Base-by-base conservation (phyloP, 2,888 invertebrate species). In the Miltochrista miniata region DNA sequence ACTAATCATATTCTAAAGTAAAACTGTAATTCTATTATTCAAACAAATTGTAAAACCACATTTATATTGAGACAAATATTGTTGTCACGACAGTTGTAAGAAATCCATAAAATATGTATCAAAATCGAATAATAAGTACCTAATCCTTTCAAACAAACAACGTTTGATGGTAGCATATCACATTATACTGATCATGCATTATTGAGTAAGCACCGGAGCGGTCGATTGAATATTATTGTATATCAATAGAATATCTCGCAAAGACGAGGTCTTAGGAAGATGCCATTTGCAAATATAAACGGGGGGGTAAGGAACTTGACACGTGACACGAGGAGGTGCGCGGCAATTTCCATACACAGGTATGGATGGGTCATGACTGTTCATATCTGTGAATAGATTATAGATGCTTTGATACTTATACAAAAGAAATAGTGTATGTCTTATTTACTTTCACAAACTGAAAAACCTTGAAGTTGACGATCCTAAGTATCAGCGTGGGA, bases 221-320 rank as follows among this genome's bases (percentile, higher is more conserved):
- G 11, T 45, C 37, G 50, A 59, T 59, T 52, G 67, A 65, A 68
- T 68, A 68, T 59, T 60, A 50, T 51, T 45, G 55, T 43, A 51
- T 55, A 51, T 45, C 34, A 38, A 46, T 12, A 30, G 36, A 34
- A 33, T 51, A 51, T 35, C 43, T 49, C 38, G 48, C 48, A 13
- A 43, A 42, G 48, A 45, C 48, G 52, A 53, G 48, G 48, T 48
- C 48, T 53, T 47, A 33, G 15, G 37, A 37, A 44, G 40, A 44
- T 35, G 46, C 38, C 54, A 65, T 68, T 66, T 53, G 64, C 54
- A 64, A 58, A 65, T 35, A 65, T 54, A 68, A 57, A 43, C n/a
- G 56, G 48, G 56, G 48, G 69, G 15, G 61, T 56, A 64, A 66
- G 41, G 53, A 69, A 43, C 68, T 54, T 13, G 37, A 45, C 67